Conservation (phyloP, 2,797 vertebrate genomes). For the Betta splendens region DNA sequence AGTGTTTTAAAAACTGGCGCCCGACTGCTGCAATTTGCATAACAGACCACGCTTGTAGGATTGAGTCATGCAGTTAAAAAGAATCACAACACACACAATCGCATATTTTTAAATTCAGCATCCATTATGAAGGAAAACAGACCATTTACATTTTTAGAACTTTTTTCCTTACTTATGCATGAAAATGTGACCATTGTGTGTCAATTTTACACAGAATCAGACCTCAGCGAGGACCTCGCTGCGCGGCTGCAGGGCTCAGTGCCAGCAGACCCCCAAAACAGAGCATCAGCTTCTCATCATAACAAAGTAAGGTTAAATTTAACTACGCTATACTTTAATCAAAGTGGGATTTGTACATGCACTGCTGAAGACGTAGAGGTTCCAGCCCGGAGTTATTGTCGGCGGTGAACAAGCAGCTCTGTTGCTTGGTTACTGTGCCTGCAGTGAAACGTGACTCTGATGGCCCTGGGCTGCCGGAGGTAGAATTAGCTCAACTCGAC, state of each 20-base stretch:
- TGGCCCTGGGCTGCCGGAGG: conserved; percentile 50
- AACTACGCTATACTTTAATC: conserved; percentile 61
- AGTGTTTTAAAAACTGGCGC: background rate
- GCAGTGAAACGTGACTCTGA: conserved; percentile 53
- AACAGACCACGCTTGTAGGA: too few species aligned
- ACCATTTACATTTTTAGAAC: too few species aligned
- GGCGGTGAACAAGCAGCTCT: conserved; percentile 29
- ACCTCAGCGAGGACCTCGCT: conserved; percentile 5
- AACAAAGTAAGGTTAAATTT: conserved; percentile 43
- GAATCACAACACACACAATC: too few species aligned
- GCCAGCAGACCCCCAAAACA: conserved; percentile 21
- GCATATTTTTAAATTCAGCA: too few species aligned
- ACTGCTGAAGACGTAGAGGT: conserved; percentile 27
- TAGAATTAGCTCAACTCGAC: conserved; percentile 40
- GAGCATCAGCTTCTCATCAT: conserved; percentile 33
- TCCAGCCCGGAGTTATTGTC: conserved; percentile 56
- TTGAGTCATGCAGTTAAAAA: background rate
- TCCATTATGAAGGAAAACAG: too few species aligned
- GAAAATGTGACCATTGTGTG: too few species aligned
- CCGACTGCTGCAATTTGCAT: background rate
- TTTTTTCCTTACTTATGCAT: too few species aligned
- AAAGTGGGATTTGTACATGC: conserved; percentile 62
- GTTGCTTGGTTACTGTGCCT: conserved; percentile 74
- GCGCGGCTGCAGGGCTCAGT: background rate
- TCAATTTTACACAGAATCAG: too few species aligned